phyloP scores from a whole-genome alignment of 2,113 vertebrate species.

The Galeopterus variegatus region DNA sequence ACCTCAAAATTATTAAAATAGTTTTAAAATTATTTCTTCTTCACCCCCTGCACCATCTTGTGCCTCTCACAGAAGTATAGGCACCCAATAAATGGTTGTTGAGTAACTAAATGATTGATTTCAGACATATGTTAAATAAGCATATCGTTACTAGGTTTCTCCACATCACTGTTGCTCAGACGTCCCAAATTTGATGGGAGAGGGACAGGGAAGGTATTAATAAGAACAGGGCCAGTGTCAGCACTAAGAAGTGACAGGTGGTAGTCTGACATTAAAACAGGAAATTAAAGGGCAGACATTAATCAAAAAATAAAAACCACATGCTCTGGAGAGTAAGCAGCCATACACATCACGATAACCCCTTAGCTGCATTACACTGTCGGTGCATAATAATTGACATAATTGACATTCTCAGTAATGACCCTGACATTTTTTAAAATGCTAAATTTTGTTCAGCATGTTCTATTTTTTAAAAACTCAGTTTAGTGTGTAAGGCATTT shows the following conservation, averaged over 20 bases:
- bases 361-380: constrained; percentile 60
- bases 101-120: neutral
- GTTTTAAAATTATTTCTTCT: neutral
- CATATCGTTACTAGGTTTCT: neutral
- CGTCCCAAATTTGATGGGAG: neutral
- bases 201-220: neutral
- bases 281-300: constrained; percentile 68
- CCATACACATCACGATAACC: constrained; percentile 44
- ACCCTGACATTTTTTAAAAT: constrained; percentile 81
- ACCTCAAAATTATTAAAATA: neutral
- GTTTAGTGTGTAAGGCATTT: constrained; percentile 52
- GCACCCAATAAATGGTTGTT: neutral
- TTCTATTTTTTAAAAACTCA: constrained; percentile 61
- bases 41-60: neutral
- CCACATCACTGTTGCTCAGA: neutral
- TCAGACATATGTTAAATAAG: constrained; percentile 38
- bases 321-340: constrained; percentile 62
- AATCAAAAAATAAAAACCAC: constrained; percentile 71
- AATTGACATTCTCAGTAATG: constrained; percentile 75
- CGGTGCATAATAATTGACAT: constrained; percentile 71
- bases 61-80: neutral
- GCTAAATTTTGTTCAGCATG: constrained; percentile 74
- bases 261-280: constrained; percentile 64
- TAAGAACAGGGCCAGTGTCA: neutral
- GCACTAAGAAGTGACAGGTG: constrained; percentile 47